phyloP scores from a whole-genome alignment of 2,888 invertebrate species.

The Drosophila kokeensis region DNA sequence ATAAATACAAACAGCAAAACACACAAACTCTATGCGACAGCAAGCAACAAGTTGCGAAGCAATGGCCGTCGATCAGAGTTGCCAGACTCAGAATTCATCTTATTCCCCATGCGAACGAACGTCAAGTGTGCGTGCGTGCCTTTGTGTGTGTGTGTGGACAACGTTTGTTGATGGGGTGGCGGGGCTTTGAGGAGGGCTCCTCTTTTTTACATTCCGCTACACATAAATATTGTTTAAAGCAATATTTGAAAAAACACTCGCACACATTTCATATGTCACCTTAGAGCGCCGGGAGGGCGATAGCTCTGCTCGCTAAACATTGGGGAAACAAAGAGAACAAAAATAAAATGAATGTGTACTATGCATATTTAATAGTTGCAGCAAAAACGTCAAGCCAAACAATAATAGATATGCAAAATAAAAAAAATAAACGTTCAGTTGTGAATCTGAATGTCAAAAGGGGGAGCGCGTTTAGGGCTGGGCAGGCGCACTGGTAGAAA shows the following conservation, averaged over 20 bases:
- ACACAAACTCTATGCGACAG: slow-evolving; percentile 57
- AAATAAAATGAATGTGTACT: slow-evolving; percentile 72
- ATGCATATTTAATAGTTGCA: slow-evolving; percentile 73
- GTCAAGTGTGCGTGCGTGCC: slow-evolving; percentile 34
- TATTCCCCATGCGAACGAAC: slow-evolving; percentile 43
- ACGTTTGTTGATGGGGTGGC: slow-evolving; percentile 34
- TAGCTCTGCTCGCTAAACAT: slow-evolving; percentile 34
- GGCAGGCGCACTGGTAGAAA: slow-evolving; percentile 20
- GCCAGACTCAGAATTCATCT: slow-evolving; percentile 67
- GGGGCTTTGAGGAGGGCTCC: slow-evolving; percentile 8
- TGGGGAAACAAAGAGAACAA: slow-evolving; percentile 38
- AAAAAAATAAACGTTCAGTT: slow-evolving; percentile 40
- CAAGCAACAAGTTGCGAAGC: slow-evolving; percentile 78
- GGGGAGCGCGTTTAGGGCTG: slow-evolving; percentile 66
- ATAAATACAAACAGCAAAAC: slow-evolving; percentile 48
- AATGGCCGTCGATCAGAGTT: slow-evolving; percentile 76
- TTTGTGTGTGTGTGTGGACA: slow-evolving; percentile 25
- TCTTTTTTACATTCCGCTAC: slow-evolving; percentile 35
- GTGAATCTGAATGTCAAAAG: slow-evolving; percentile 53
- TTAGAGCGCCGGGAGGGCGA: slow-evolving; percentile 35
- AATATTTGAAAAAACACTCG: slow-evolving; percentile 37
- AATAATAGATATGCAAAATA: slow-evolving; percentile 62
- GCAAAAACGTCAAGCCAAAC: slow-evolving; percentile 56
- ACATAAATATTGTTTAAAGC: slow-evolving; percentile 59
- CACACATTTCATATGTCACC: slow-evolving; percentile 39